Base-by-base conservation (phyloP, 2,888 invertebrate species). In the Acleris literana region DNA sequence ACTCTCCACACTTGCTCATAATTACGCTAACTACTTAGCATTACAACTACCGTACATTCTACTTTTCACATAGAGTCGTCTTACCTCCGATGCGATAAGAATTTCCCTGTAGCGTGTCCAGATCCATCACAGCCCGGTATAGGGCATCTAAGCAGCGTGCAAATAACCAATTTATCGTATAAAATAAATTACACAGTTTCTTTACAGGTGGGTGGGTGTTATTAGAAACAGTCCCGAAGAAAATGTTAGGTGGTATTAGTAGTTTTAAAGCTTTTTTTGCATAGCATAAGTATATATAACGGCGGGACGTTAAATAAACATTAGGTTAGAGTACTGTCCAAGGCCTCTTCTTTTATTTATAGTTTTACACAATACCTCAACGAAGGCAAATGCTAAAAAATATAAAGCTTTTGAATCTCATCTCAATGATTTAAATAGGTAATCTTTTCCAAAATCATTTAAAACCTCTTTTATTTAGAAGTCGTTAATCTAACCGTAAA, bases 21-120 rank as follows among this genome's bases (percentile, higher is more conserved):
- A 13, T 29, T 64, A 64, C 59, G n/a, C 59, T 60, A 64, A 20
- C n/a, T 55, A 55, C 46, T 20, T 29, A 64, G 54, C 49, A 20
- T 7, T 55, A 63, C 29, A 18, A 51, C 66, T 67, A 68, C 53
- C 72, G 71, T 75, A 75, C 74, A 68, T 63, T 75, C 63, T 63
- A 63, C 51, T 44, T 51, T 29, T 48, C 63, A 22, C 62, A 61
- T 25, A 17, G 25, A 48, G 39, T 44, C 75, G 46, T 82, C 93
- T 94, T 95, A 97, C 97, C 97, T 99, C 94, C 99, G 95, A 93
- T 99, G 99, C 76, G 99, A 98, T 88, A 99, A 95, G 94, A 99
- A 99, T 95, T 99, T 99, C 84, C 99, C 99, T 78, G 99, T 99
- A 81, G 99, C 98, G 93, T 99, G 99, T 88, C 99, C 99, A 81